phyloP scores from a whole-genome alignment of 2,113 vertebrate species.

The Heterochromis multidens region DNA sequence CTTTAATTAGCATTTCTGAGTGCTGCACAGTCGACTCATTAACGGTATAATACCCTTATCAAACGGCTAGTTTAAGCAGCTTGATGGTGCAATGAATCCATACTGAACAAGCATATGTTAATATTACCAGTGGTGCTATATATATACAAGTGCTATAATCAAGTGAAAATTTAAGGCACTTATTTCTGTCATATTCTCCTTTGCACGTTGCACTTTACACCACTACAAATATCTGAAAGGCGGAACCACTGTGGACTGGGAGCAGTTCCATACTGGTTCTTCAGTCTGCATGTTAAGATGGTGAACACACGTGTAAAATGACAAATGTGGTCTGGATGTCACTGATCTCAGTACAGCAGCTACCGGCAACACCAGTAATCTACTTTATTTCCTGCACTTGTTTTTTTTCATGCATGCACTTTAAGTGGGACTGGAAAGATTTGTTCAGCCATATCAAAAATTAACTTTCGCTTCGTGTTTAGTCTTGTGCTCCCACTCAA shows the following conservation, averaged over 20 bases:
- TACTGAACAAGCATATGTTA: background rate
- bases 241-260: background rate
- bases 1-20: conserved; percentile 1
- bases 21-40: background rate
- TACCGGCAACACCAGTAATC: background rate
- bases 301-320: background rate
- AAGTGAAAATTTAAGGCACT: background rate
- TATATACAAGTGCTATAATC: background rate
- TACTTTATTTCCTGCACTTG: background rate
- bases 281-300: background rate
- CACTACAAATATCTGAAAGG: background rate
- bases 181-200: background rate
- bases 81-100: background rate
- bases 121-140: background rate
- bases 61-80: background rate
- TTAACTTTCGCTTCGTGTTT: background rate
- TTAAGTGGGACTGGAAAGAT: background rate
- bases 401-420: background rate
- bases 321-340: background rate
- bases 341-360: background rate
- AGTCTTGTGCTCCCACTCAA: background rate
- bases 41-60: background rate
- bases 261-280: background rate
- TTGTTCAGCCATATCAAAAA: background rate
- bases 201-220: background rate